Percentiles rank a stretch among this genome's conserved stretches.
Evolutionary conservation across 2,888 invertebrate genomes (phyloP).

Genomic region (Cistogaster globosa): DNA sequence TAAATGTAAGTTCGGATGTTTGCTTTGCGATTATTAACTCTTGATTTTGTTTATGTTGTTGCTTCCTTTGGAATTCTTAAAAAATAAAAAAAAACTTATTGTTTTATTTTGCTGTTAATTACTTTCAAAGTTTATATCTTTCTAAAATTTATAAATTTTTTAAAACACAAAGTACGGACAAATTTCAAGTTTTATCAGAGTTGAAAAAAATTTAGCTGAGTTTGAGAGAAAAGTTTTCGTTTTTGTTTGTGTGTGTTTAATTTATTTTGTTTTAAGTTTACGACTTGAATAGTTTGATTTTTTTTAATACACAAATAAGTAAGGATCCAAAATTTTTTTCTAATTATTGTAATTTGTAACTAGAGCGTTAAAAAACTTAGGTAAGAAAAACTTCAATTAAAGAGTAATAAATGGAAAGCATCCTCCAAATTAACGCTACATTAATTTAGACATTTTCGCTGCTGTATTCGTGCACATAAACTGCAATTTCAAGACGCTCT

Average conservation of each 20-base stretch:
- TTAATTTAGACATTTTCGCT: too few species aligned
- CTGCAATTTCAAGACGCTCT: too few species aligned
- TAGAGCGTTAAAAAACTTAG: too few species aligned
- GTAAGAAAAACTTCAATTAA: too few species aligned
- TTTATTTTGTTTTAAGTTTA: too few species aligned
- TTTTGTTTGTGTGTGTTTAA: background rate
- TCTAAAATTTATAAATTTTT: conserved; percentile 3
- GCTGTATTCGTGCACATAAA: too few species aligned
- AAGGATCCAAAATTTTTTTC: too few species aligned
- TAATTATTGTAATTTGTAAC: too few species aligned
- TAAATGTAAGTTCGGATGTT: background rate
- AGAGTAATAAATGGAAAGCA: too few species aligned
- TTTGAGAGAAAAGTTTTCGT: background rate
- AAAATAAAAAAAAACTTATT: background rate
- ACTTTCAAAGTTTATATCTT: conserved; percentile 3
- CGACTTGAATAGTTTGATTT: too few species aligned
- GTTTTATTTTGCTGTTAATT: conserved; percentile 13
- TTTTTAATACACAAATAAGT: too few species aligned
- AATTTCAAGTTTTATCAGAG: background rate
- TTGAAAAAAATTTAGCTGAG: background rate
- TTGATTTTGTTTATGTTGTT: background rate
- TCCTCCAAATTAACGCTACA: too few species aligned
- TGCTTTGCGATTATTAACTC: conserved; percentile 20
- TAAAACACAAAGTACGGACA: conserved; percentile 7
- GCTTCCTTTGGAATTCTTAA: background rate